Percentiles rank a stretch among this genome's conserved stretches.
Conservation (phyloP, 2,113 vertebrate genomes). For the Gasterosteus nipponicus region DNA sequence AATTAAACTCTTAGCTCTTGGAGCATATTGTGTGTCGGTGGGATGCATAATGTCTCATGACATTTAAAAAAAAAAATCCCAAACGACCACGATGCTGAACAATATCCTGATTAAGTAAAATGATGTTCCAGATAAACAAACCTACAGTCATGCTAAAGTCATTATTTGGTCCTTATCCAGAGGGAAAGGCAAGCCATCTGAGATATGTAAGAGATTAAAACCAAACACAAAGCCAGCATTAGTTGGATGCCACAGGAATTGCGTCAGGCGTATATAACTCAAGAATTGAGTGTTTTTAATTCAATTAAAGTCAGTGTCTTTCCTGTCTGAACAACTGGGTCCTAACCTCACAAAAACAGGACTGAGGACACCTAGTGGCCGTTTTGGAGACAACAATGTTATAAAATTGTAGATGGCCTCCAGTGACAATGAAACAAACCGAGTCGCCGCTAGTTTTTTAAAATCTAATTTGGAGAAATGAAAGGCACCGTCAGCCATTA, state of each 20-base stretch:
- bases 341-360: constrained; percentile 48
- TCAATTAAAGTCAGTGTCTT: background rate
- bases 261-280: background rate
- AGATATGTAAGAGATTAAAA: background rate
- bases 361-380: constrained; percentile 82
- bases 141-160: too few relatives aligned
- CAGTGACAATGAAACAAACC: background rate
- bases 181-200: too few relatives aligned
- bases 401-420: constrained; percentile 11
- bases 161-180: too few relatives aligned
- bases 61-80: too few relatives aligned
- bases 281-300: background rate
- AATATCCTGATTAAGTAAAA: too few relatives aligned
- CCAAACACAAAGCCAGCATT: constrained; percentile 1
- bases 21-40: too few relatives aligned
- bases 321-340: constrained; percentile 27
- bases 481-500: constrained; percentile 47
- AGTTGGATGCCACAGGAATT: background rate
- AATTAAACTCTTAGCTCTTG: too few relatives aligned
- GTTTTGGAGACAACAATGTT: constrained; percentile 37
- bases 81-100: too few relatives aligned
- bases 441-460: constrained; percentile 15
- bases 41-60: too few relatives aligned
- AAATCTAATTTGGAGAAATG: constrained; percentile 24
- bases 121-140: too few relatives aligned